A percentile compares a stretch with the other conserved stretches of the same genome.
These are phyloP conservation scores for Hippopotamus amphibius DNA, from an alignment of 2,113 vertebrate species.

Conservation along the genomic window DNA sequence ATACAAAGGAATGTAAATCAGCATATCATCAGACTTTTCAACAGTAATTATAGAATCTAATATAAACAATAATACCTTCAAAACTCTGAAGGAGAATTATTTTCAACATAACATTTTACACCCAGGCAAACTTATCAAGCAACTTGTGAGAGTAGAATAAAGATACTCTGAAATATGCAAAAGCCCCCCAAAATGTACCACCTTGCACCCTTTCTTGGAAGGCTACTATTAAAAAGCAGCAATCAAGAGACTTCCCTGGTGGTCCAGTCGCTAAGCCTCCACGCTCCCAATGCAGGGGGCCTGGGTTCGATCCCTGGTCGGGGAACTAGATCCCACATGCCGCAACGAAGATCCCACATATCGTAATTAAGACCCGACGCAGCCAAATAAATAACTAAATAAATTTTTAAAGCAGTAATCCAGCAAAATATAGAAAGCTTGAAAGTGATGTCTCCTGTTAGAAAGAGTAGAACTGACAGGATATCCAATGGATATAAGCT, in stretches of 20 bases:
- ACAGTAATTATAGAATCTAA: conserved; percentile 1
- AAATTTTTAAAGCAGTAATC: too few species aligned
- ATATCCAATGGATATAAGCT: not conserved
- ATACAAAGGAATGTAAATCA: not conserved
- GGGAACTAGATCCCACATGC: too few species aligned
- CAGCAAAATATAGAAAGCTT: not conserved
- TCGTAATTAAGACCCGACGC: too few species aligned
- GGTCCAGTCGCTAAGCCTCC: too few species aligned
- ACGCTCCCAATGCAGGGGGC: too few species aligned
- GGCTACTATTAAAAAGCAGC: not conserved
- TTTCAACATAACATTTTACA: conserved; percentile 61
- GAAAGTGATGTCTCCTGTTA: not conserved
- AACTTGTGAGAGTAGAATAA: not conserved
- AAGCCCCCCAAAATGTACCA: not conserved
- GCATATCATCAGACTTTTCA: not conserved
- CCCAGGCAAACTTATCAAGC: conserved; percentile 52
- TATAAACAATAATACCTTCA: not conserved
- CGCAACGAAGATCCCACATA: too few species aligned
- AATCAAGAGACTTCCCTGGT: too few species aligned
- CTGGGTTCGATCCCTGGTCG: too few species aligned
- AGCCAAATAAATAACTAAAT: too few species aligned
- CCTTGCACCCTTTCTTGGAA: not conserved
- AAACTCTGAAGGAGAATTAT: conserved; percentile 38
- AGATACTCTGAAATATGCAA: conserved; percentile 8
- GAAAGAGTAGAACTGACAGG: not conserved